Evolutionary conservation across 2,888 invertebrate genomes (phyloP), one percentile per base, ranked within the genome.

Genomic region (Eumacrocentrus americanus): DNA sequence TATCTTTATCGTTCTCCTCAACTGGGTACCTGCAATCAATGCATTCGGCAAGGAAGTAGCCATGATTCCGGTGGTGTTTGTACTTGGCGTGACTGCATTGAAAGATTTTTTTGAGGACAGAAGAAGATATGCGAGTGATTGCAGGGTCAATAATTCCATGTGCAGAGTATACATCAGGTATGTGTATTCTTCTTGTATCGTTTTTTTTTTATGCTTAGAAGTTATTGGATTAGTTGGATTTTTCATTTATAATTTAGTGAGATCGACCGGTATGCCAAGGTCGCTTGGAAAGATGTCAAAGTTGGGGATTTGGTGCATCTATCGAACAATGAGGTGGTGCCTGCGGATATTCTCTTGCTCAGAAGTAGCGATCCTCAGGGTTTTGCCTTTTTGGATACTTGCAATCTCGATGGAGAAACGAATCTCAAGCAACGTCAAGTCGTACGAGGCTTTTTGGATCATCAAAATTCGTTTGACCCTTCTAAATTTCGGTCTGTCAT

Each of bases 1-100:
- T 83, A 91, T 98, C 77, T 94, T 96, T 79, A 96, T 98, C 79
- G 95, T 97, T 73, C 83, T 96, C 71, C 87, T 98, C 67, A 98
- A 98, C 83, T 97, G 95, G 95, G 91, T 97, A 78, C 96, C 96
- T 2, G 88, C 90, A 34, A 92, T 96, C 64, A 94, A 92, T 83
- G 96, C 96, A 2, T 96, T 97, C 82, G 96, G 95, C 65, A 96
- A 95, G 80, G 96, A 96, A 83, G 88, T 97, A 70, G 94, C 96
- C 12, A 94, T 96, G 92, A 87, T 96, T 71, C 96, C 97, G 2
- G 94, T 97, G 67, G 83, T 95, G 77, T 95, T 97, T 86, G 96
- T 97, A 78, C 87, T 97, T 37, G 91, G 91, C 65, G 95, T 97
- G 52, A 97, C 97, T 1, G 95, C 95, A 34, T 87, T 96, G 58